Evolutionary conservation across 2,113 vertebrate genomes (phyloP).

Genomic region (Irena cyanogastra): DNA sequence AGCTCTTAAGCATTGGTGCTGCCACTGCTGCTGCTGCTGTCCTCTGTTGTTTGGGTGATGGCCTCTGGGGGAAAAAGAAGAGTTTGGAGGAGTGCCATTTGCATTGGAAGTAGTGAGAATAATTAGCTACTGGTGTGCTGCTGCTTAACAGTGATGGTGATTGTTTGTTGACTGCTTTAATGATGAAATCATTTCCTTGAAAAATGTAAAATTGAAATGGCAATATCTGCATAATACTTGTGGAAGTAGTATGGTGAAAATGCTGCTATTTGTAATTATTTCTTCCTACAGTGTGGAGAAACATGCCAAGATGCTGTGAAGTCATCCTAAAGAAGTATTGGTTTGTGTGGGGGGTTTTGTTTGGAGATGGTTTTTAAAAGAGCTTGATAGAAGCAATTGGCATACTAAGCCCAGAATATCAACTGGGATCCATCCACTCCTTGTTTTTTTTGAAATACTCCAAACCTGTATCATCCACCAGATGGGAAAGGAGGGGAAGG

Average conservation of each 20-base stretch:
- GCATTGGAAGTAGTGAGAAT: background rate
- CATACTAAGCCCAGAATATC: background rate
- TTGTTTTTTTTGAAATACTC: background rate
- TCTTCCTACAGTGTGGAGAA: background rate
- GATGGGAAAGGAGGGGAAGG: background rate
- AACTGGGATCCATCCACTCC: background rate
- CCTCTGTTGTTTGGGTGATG: background rate
- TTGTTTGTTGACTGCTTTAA: background rate
- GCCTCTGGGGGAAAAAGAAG: background rate
- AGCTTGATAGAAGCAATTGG: background rate
- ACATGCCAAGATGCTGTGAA: background rate
- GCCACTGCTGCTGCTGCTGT: background rate
- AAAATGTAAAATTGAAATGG: background rate
- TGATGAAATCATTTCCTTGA: background rate
- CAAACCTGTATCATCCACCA: background rate
- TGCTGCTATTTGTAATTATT: background rate
- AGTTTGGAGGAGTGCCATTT: background rate
- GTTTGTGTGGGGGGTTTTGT: background rate
- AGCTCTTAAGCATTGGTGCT: background rate
- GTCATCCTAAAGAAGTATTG: background rate
- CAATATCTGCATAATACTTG: background rate
- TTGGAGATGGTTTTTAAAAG: background rate
- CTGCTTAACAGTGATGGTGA: background rate
- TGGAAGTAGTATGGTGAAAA: background rate
- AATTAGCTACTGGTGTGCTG: background rate